phyloP scores from a whole-genome alignment of 2,113 vertebrate species.

The Malaclemys terrapin region DNA sequence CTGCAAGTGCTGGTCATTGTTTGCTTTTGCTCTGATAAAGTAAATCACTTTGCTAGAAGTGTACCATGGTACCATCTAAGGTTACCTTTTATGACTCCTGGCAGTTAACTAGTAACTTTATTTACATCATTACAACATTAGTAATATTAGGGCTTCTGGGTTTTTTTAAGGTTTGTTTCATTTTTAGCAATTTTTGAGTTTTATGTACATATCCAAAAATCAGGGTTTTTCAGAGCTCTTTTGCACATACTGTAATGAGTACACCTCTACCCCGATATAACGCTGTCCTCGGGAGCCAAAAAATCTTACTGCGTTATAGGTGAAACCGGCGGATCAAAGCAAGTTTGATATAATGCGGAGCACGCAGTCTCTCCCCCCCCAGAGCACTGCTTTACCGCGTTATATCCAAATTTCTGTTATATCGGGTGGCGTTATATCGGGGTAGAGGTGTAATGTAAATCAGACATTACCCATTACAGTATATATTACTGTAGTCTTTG shows the following conservation, averaged over 20 bases:
- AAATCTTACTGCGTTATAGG: no score
- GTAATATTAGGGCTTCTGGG: neutral
- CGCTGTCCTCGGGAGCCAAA: no score
- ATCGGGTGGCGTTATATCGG: no score
- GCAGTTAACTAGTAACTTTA: neutral
- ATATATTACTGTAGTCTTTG: neutral
- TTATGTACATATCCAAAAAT: neutral
- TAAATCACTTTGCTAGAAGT: neutral
- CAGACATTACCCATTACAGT: neutral
- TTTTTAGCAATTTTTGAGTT: neutral
- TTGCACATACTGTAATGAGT: neutral
- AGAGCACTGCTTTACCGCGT: no score
- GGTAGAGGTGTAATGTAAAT: neutral
- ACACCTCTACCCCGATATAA: no score
- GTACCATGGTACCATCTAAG: neutral
- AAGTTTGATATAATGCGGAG: no score
- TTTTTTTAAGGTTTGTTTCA: neutral
- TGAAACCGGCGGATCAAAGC: no score
- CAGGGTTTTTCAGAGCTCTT: neutral
- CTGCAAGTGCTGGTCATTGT: neutral
- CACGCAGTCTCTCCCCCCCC: no score
- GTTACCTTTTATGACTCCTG: neutral
- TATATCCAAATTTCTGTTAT: no score
- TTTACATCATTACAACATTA: neutral
- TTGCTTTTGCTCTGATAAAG: neutral